Evolutionary conservation across 1,140 invertebrate species (phyloP), one percentile per base, ranked within the genome.

Genomic region (Drosophila sucinea): DNA sequence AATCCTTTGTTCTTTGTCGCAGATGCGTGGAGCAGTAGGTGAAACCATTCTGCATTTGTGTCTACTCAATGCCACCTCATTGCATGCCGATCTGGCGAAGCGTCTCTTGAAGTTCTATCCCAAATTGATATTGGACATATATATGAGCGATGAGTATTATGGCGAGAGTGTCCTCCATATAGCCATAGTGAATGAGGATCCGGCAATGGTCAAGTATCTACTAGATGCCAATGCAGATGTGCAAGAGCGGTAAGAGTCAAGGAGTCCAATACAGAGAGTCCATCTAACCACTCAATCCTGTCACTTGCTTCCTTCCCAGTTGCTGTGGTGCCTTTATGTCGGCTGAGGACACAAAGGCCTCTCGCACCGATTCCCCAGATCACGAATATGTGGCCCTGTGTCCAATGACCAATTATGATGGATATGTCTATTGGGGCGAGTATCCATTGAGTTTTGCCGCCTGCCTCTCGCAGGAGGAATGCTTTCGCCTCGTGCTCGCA

Each of bases 361-460:
- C 97, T 0, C 93, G 98, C 17, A 94, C 94, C 0, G 98, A 99
- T 92, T 96, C 95, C 0, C 91, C 97, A 0, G 97, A 98, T 66
- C 97, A 99, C 80, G 99, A 99, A 93, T 97, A 96, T 94, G 97
- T 99, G 23, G 96, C 96, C 77, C 94, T 99, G 0, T 94, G 94
- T 75, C 93, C 95, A 0, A 94, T 96, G 74, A 99, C 98, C 7
- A 98, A 99, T 93, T 99, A 99, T 92, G 95, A 96, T 86, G 98
- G 98, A 95, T 98, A 99, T 92, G 98, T 99, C 0, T 99, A 99
- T 92, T 99, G 98, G 97, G 98, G 98, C 35, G 98, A 99, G 93
- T 99, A 99, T 93, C 98, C 99, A 0, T 92, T 99, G 10, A 96
- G 95, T 60, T 99, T 99, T 93, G 98, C 98, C 2, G 98, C 98